A percentile compares a stretch with the other conserved stretches of the same genome.
Evolutionary conservation across 1,140 invertebrate genomes (phyloP).

Genomic region (Ceratosolen fusciceps): DNA sequence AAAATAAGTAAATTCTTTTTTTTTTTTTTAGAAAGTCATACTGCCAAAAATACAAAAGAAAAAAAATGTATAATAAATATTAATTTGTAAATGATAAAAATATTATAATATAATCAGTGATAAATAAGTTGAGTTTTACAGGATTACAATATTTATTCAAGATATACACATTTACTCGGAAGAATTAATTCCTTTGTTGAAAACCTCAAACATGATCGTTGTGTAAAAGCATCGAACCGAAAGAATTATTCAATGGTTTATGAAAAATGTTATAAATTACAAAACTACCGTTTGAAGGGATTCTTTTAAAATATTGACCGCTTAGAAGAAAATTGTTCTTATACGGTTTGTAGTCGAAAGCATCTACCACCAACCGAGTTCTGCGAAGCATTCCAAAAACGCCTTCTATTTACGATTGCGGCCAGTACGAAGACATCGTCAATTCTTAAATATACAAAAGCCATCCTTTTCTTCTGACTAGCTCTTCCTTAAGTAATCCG

Average conservation of each 20-base stretch:
- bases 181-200: constrained; percentile 10
- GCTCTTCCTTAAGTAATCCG: not conserved
- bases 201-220: constrained; percentile 43
- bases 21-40: no score
- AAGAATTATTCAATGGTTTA: constrained; percentile 28
- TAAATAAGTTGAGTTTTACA: not conserved
- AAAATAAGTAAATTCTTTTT: no score
- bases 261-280: constrained; percentile 50
- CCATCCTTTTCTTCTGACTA: not conserved
- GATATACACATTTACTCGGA: not conserved
- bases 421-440: not conserved
- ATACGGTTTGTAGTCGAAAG: constrained; percentile 17
- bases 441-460: constrained; percentile 40
- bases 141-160: not conserved
- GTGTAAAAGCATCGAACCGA: not conserved
- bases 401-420: constrained; percentile 15
- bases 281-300: constrained; percentile 34
- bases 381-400: constrained; percentile 27
- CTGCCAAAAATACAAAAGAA: no score
- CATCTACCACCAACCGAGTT: constrained; percentile 42
- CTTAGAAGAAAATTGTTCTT: not conserved
- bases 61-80: no score
- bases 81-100: not conserved
- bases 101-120: not conserved
- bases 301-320: constrained; percentile 18